Base-by-base conservation (phyloP, 2,113 vertebrate species). In the Xerus inauris region DNA sequence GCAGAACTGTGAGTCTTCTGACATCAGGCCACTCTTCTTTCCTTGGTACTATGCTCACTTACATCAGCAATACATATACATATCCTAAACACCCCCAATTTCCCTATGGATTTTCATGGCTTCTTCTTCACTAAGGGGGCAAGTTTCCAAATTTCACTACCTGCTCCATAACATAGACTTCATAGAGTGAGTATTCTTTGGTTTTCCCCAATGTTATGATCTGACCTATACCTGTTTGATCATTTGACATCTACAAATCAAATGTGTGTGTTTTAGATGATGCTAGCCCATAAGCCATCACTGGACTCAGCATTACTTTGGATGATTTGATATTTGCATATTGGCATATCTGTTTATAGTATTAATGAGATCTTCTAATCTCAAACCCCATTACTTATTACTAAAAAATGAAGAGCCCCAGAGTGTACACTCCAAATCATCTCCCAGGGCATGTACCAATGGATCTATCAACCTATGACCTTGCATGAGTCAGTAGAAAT, bases 161-260 rank as follows among this genome's bases (percentile, higher is more conserved):
- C n/a, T 9, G 38, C 35, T 93, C 38, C 77, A 51, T 73, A 87
- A 83, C 49, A 11, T 24, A 75, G 42, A 94, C 12, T 82, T 57
- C 32, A 3, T 20, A 87, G 32, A 83, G 35, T 69, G 54, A 47
- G 26, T n/a, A 91, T 32, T 82, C 24, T 47, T 45, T 95, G 42
- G 17, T 24, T 49, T 0, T 45, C 11, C 8, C 20, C 22, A 12
- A 51, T 1, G 5, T 6, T 62, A 0, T 51, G 26, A 80, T 30
- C 35, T 92, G 57, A 82, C n/a, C 45, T 6, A 38, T 75, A 71
- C 10, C 49, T 95, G 19, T 82, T 77, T 89, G 30, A 84, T 86
- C 54, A 69, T 89, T 76, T 67, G n/a, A 94, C 11, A 40, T 71
- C n/a, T 69, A 47, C 57, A 8, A 8, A 40, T 81, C 42, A 65